phyloP scores from a whole-genome alignment of 2,797 vertebrate genomes.

The Urophycis tenuis region DNA sequence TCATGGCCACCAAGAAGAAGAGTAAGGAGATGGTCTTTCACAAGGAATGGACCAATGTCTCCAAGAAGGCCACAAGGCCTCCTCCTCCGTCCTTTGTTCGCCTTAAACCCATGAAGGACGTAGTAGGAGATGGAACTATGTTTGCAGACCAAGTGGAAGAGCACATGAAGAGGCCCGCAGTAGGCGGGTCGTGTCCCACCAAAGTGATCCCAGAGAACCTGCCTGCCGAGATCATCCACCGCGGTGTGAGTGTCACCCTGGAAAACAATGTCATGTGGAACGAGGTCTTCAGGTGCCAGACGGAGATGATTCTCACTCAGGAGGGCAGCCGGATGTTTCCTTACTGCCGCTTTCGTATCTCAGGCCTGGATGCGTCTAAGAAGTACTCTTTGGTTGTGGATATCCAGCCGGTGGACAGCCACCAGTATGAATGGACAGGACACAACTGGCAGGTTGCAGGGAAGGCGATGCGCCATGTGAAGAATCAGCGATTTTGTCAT shows the following conservation, averaged over 20 bases:
- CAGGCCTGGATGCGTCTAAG: constrained; percentile 79
- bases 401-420: constrained; percentile 82
- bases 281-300: constrained; percentile 87
- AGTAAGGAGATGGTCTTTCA: constrained; percentile 66
- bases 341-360: constrained; percentile 89
- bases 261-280: constrained; percentile 99
- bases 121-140: constrained; percentile 67
- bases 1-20: constrained; percentile 68
- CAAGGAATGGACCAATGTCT: constrained; percentile 48
- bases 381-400: constrained; percentile 91
- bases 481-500: constrained; percentile 82
- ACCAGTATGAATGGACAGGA: constrained; percentile 85
- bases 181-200: constrained; percentile 14
- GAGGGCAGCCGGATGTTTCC: constrained; percentile 97
- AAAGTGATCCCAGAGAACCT: constrained; percentile 61
- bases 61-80: constrained; percentile 19
- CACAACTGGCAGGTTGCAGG: constrained; percentile 85
- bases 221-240: constrained; percentile 73
- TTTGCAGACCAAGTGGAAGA: constrained; percentile 59
- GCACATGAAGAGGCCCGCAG: constrained; percentile 28
- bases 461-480: constrained; percentile 77
- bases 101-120: constrained; percentile 66
- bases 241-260: constrained; percentile 81
- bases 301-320: constrained; percentile 95
- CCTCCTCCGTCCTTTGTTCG: constrained; percentile 72